Evolutionary conservation across 2,888 invertebrate species (phyloP).

Genomic region (Macropis europaea): DNA sequence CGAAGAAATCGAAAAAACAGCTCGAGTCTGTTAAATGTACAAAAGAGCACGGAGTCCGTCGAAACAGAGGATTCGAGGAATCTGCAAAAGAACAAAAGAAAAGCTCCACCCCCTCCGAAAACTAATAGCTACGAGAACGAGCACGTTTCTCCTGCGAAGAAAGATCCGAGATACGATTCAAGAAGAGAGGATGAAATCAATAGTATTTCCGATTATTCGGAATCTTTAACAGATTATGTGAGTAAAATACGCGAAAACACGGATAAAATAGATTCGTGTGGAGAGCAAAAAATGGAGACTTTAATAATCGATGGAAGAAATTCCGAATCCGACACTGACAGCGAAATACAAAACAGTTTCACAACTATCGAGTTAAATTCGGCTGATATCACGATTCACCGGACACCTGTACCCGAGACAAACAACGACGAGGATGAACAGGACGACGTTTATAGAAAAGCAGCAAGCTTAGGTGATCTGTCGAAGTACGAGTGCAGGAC

Average conservation of each 20-base stretch:
- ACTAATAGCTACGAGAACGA: constrained; percentile 8
- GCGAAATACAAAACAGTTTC: constrained; percentile 77
- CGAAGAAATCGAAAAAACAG: constrained; percentile 84
- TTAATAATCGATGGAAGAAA: constrained; percentile 59
- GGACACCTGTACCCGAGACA: constrained; percentile 80
- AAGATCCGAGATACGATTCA: constrained; percentile 5
- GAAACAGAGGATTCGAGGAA: constrained; percentile 81
- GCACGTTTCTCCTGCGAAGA: neutral
- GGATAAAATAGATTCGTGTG: constrained; percentile 45
- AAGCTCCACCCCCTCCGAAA: constrained; percentile 87
- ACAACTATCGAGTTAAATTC: constrained; percentile 88
- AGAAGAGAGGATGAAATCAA: constrained; percentile 68
- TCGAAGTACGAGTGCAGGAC: constrained; percentile 84
- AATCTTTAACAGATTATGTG: constrained; percentile 66
- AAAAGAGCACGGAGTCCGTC: constrained; percentile 50
- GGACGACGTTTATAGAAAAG: constrained; percentile 86
- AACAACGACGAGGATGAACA: constrained; percentile 81
- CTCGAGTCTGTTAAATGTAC: constrained; percentile 63
- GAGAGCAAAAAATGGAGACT: constrained; percentile 26
- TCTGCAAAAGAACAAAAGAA: constrained; percentile 83
- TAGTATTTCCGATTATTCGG: constrained; percentile 69
- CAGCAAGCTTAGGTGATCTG: constrained; percentile 89
- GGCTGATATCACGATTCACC: constrained; percentile 87
- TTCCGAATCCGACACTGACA: constrained; percentile 82
- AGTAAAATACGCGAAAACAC: constrained; percentile 60